Base-by-base conservation (phyloP, 64 coral and sea anemone species). In the Anthopleura sola region DNA sequence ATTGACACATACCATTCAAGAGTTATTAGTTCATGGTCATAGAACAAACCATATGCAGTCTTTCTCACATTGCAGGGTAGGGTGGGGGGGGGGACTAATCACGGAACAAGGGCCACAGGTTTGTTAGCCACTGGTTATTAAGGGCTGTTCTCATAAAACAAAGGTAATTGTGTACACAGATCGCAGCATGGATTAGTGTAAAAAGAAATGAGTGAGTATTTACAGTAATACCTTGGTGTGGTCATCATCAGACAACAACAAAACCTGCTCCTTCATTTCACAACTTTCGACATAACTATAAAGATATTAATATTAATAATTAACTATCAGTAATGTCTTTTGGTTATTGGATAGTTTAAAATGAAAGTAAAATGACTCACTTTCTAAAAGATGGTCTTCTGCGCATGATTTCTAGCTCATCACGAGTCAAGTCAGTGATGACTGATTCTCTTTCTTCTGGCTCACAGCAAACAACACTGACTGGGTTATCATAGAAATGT, bases 151-250 rank as follows among this genome's bases (percentile, higher is more conserved):
- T n/a, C n/a, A n/a, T n/a, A n/a, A n/a, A n/a, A n/a, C n/a, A n/a
- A n/a, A n/a, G n/a, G n/a, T n/a, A n/a, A n/a, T n/a, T n/a, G n/a
- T n/a, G n/a, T n/a, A n/a, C n/a, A n/a, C n/a, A n/a, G n/a, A n/a
- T n/a, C n/a, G n/a, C n/a, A n/a, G n/a, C n/a, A n/a, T n/a, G n/a
- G n/a, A n/a, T n/a, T n/a, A n/a, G n/a, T n/a, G n/a, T n/a, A n/a
- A n/a, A n/a, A n/a, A 2, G 7, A 15, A 17, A 7, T 15, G 11
- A 71, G 66, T 33, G 14, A 16, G 66, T 20, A 34, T 71, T 34
- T 71, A 14, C n/a, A 71, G 66, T 71, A 53, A 36, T 75, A 92
- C 94, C 94, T 96, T 96, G 55, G 92, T 90, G 49, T 87, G 83
- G 14, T 89, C 82, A 83, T 94, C 87, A 26, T 90, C 78, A 33